phyloP scores from a whole-genome alignment of 2,888 invertebrate genomes.

The Torymus aiolomorphi region DNA sequence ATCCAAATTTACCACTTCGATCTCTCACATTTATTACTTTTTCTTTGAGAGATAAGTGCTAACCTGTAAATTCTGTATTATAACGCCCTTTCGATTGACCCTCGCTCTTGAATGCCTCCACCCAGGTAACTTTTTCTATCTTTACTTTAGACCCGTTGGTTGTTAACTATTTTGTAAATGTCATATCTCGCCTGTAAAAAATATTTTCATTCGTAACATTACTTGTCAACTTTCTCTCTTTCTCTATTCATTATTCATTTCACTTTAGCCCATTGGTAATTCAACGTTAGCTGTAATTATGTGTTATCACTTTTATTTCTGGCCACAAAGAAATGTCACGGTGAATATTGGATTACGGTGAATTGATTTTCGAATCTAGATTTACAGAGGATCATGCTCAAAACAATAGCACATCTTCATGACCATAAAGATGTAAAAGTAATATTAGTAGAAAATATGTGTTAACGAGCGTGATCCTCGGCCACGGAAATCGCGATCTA shows the following conservation, averaged over 20 bases:
- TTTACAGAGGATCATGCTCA: conserved; percentile 34
- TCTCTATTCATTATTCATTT: conserved; percentile 19
- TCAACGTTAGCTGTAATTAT: conserved; percentile 36
- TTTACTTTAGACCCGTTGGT: conserved; percentile 68
- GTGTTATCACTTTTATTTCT: conserved; percentile 25
- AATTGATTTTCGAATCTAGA: neutral
- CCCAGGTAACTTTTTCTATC: conserved; percentile 71
- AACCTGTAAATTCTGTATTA: conserved; percentile 69
- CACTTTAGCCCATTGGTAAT: conserved; percentile 25
- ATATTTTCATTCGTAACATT: conserved; percentile 23
- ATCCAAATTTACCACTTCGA: conserved; percentile 61
- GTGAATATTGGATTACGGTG: conserved; percentile 1
- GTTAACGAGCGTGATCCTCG: conserved; percentile 31
- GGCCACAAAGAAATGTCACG: neutral
- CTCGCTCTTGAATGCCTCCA: conserved; percentile 71
- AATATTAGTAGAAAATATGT: neutral
- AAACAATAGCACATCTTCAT: neutral
- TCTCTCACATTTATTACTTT: conserved; percentile 61
- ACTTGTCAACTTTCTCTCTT: conserved; percentile 17
- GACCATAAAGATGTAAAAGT: too few species aligned
- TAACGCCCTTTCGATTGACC: conserved; percentile 66
- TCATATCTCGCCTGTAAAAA: conserved; percentile 61
- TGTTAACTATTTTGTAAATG: conserved; percentile 50
- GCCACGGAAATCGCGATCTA: neutral
- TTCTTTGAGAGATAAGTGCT: conserved; percentile 58